A percentile compares a stretch with the other conserved stretches of the same genome.
These are phyloP conservation scores for Coranthus polyacanthus DNA, from an alignment of 2,797 vertebrate genomes.

Conservation along the genomic window DNA sequence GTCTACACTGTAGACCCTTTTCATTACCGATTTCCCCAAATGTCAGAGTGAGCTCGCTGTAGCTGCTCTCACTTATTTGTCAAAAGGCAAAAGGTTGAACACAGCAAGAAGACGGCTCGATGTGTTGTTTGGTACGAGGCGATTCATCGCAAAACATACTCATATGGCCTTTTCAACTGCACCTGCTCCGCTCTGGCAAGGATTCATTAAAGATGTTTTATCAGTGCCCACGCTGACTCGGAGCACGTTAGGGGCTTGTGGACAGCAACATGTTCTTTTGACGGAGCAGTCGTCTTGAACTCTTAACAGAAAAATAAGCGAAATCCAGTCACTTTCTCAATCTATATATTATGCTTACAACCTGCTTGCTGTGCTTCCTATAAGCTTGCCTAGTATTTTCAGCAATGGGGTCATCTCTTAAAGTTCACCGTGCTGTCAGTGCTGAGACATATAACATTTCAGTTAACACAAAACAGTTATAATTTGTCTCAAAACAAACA, in stretches of 20 bases:
- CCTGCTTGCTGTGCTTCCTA: too few species aligned
- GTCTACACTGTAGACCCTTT: background rate
- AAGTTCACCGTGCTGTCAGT: background rate
- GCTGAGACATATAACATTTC: too few species aligned
- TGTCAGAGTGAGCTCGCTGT: conserved; percentile 42
- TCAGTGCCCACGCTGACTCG: conserved; percentile 11
- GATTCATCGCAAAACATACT: conserved; percentile 46
- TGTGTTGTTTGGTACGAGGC: conserved; percentile 49
- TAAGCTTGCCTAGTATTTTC: background rate
- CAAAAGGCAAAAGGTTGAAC: conserved; percentile 64
- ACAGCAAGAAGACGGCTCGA: conserved; percentile 43
- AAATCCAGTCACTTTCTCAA: too few species aligned
- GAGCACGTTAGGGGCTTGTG: background rate
- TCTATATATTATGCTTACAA: too few species aligned
- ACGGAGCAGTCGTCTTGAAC: conserved; percentile 8
- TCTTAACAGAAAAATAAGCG: background rate
- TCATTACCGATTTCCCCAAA: conserved; percentile 43
- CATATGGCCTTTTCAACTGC: conserved; percentile 53
- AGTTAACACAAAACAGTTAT: background rate
- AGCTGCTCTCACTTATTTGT: conserved; percentile 59
- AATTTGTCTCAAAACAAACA: conserved; percentile 6
- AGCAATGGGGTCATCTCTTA: background rate
- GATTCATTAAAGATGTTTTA: conserved; percentile 37
- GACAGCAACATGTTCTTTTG: conserved; percentile 12
- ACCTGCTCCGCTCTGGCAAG: conserved; percentile 49